Conservation (phyloP, 2,797 vertebrate species). For the Tapirus indicus region DNA sequence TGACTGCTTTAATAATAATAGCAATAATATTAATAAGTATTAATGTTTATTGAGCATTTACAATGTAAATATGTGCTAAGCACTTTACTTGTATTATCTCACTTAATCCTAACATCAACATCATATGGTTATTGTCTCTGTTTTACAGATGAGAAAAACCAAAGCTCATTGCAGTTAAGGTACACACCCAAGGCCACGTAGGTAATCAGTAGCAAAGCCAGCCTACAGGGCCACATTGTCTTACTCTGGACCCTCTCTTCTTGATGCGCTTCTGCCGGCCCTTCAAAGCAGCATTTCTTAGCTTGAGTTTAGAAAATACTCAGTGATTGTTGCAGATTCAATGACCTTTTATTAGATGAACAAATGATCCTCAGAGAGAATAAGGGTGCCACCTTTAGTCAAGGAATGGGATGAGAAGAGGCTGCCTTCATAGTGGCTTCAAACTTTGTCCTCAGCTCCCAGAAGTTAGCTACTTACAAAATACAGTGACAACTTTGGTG, state of each 20-base stretch:
- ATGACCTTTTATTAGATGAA: conserved; percentile 10
- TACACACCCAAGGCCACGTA: background rate
- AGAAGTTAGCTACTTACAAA: conserved; percentile 28
- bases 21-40: background rate
- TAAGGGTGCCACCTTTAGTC: background rate
- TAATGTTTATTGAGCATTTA: background rate
- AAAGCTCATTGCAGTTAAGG: background rate
- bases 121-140: background rate
- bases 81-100: background rate
- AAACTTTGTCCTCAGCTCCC: background rate
- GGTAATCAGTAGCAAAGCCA: background rate
- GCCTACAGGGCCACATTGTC: background rate
- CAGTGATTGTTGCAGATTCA: background rate
- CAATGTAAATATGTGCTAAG: background rate
- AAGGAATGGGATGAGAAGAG: background rate
- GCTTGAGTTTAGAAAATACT: conserved; percentile 10
- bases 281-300: conserved; percentile 27
- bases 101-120: background rate
- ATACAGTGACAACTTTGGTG: background rate
- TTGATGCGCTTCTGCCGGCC: background rate
- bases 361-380: background rate
- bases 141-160: conserved; percentile 27
- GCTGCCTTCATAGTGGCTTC: background rate
- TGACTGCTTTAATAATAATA: background rate
- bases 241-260: background rate